Base-by-base conservation (phyloP, 1,140 invertebrate genomes). In the Acarapis woodi region DNA sequence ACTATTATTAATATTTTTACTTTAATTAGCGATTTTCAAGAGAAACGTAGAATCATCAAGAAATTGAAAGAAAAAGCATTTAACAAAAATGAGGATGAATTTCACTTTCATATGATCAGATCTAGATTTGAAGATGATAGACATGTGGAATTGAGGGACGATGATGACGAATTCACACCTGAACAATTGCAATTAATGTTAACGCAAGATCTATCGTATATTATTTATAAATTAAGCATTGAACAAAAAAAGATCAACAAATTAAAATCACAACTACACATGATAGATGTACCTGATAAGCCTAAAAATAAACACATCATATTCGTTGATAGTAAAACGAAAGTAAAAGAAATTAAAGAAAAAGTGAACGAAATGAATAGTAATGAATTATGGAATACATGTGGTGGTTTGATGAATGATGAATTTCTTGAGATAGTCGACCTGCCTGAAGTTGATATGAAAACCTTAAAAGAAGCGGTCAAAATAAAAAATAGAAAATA, bases 41-140 rank as follows among this genome's bases (percentile, higher is more conserved):
- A 70, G 32, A 94, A 93, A 48, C 65, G 77, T 39, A 62, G 65
- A 21, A 73, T 75, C 0, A 48, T 96, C 1, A 76, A 82, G 52
- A 47, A 73, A n/a, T 54, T 96, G 20, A 66, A 68, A 32, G 73
- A 72, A 53, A 66, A 74, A 33, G 85, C 80, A 0, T 54, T 87
- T 12, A 73, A 90, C 48, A 77, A 70, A 53, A 97, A 96, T 67
- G 82, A 83, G 2, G 85, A 97, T 70, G 90, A 97, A 59, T 97
- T 94, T 57, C 78, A 90, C 53, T 85, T 79, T 57, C 87, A 94
- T 48, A 97, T 97, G 90, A 71, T 88, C 25, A 85, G 82, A 52
- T 82, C 83, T 1, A 67, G 72, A 57, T 25, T 48, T 28, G 41
- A 63, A 56, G 61, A 66, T 55, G 63, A 62, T 21, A 49, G 59